These are phyloP conservation scores for Apteryx mantelli DNA, from an alignment of 2,113 vertebrate species.

Conservation along the genomic window DNA sequence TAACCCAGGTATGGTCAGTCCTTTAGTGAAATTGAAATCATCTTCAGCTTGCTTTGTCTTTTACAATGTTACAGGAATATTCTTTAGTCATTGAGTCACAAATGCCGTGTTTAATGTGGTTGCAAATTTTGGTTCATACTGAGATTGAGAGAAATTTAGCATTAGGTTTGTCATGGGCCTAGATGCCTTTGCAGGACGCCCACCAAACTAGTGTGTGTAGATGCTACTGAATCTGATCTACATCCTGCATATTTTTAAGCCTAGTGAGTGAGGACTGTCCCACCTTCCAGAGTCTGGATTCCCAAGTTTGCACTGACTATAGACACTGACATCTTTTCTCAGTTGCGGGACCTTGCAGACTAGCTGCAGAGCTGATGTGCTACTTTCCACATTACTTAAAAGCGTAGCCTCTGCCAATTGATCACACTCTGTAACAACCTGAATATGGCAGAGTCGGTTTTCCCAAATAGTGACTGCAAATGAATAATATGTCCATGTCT, in stretches of 20 bases:
- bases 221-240: neutral
- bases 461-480: neutral
- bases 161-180: neutral
- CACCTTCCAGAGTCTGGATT: neutral
- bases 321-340: neutral
- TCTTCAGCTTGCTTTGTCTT: neutral
- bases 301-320: neutral
- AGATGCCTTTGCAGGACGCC: rapidly evolving
- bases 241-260: neutral
- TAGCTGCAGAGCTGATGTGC: neutral
- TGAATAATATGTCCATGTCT: neutral
- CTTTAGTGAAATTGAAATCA: neutral
- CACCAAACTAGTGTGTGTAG: neutral
- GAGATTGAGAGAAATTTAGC: neutral
- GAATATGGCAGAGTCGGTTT: neutral
- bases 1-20: conserved; percentile 87
- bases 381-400: neutral
- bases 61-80: rapidly evolving
- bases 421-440: neutral
- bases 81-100: neutral
- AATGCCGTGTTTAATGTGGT: rapidly evolving
- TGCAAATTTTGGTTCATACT: neutral
- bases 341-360: neutral
- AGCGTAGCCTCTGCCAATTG: neutral
- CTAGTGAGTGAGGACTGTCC: neutral